Base-by-base conservation (phyloP, 2,797 vertebrate genomes). In the Xenops minutus region DNA sequence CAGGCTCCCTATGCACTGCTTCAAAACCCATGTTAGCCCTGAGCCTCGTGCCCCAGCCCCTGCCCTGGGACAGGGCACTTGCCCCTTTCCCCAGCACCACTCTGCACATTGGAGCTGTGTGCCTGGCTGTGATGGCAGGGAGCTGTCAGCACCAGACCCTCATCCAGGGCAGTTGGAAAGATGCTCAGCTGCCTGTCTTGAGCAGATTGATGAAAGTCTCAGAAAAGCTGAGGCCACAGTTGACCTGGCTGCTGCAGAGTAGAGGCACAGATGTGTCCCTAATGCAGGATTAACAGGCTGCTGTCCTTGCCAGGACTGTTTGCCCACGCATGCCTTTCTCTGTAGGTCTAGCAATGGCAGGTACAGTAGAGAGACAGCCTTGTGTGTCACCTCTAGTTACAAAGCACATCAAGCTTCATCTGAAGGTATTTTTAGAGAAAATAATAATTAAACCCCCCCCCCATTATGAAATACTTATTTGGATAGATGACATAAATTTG, bases 31-130 rank as follows among this genome's bases (percentile, higher is more conserved):
- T 1, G 0, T 67, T 18, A 87, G 30, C 36, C 24, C 24, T 0
- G 0, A 66, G 23, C 20, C 48, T 54, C 11, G 0, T 21, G 14
- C 7, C 27, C 54, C 76, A 83, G 55, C 51, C 68, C 27, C 44
- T 34, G 58, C 19, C 44, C 41, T 24, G 36, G n/a, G 16, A 27
- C 24, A 56, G 24, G 23, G 69, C 56, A 34, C n/a, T 43, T 49
- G 36, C 3, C 64, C 68, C 30, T 12, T 37, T n/a, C 34, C 20
- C 54, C 2, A 1, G 39, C 52, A 46, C 13, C 2, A 3, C 51
- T 30, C 62, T 2, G 2, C 39, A 9, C 27, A 9, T 0, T 1
- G 61, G 46, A 55, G 18, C 56, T 72, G 52, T 0, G 0, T 20
- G 13, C 46, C 44, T n/a, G 5, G 56, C 48, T 0, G 0, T 10